Base-by-base conservation (phyloP, 2,797 vertebrate genomes). In the Anniella stebbinsi region DNA sequence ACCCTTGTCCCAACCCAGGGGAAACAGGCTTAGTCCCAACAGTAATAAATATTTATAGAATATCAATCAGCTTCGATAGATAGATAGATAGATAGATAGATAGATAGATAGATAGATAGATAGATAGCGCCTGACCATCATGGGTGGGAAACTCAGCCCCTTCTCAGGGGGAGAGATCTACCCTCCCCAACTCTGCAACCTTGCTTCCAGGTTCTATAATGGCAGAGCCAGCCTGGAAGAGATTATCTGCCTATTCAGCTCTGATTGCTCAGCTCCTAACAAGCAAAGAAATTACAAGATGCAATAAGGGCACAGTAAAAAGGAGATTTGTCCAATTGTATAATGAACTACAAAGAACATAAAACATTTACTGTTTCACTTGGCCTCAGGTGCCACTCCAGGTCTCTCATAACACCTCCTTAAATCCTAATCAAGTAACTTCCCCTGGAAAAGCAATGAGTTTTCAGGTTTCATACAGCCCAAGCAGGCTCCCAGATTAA, bases 321-420 rank as follows among this genome's bases (percentile, higher is more conserved):
- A 8, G 54, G 54, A n/a, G 33, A 60, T 57, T 81, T 25, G 67
- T 38, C 51, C 45, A 82, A n/a, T 23, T 10, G 12, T 63, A 73
- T n/a, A 15, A 82, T 48, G 18, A 78, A 10, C 25, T 72, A 18
- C 36, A 73, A 73, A 82, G 67, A 30, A 60, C 23, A n/a, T 51
- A 54, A 88, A 9, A 30, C 80, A 76, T 83, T 88, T 21, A 67
- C 72, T 1, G 84, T 89, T 84, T 84, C 13, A 10, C 23, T 89
- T 48, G 80, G 70, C 38, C 17, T 72, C n/a, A 6, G 60, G 28
- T 13, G 15, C 60, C 12, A 25, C 60, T 77, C 33, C 9, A 6
- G 4, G 9, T 41, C 66, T 69, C 48, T 25, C 18, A 69, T 21
- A 78, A 85, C 23, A 84, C 51, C 25, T 25, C 36, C 25, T 67